Percentiles rank a stretch among this genome's conserved stretches.
Conservation (phyloP, 2,888 invertebrate genomes). For the Seira ritae region DNA sequence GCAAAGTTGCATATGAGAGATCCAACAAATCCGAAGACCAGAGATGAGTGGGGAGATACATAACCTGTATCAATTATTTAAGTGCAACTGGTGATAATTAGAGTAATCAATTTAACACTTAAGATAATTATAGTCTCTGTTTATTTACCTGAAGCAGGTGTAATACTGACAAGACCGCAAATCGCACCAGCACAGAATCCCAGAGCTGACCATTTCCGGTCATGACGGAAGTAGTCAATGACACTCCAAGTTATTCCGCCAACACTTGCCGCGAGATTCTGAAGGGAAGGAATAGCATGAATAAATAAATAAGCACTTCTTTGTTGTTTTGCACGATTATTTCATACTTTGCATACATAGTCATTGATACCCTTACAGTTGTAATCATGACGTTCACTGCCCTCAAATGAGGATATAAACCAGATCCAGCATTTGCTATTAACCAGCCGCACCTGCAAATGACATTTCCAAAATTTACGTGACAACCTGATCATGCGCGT, state of each 20-base stretch:
- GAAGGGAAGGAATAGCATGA: slow-evolving; percentile 11
- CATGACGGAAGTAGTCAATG: slow-evolving; percentile 62
- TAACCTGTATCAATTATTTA: slow-evolving; percentile 27
- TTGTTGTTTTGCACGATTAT: not conserved
- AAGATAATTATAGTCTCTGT: not conserved
- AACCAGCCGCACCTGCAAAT: slow-evolving; percentile 55
- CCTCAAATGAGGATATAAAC: slow-evolving; percentile 56
- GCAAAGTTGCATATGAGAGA: slow-evolving; percentile 65
- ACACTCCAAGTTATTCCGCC: slow-evolving; percentile 66
- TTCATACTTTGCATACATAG: not conserved
- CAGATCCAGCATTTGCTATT: slow-evolving; percentile 67
- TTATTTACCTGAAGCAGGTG: slow-evolving; percentile 61
- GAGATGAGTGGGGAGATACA: slow-evolving; percentile 53
- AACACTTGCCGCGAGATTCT: not conserved
- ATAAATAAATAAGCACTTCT: slow-evolving; percentile 22
- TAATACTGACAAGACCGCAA: slow-evolving; percentile 65
- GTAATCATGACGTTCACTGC: slow-evolving; percentile 67
- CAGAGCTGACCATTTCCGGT: slow-evolving; percentile 61
- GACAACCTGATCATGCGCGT: no score
- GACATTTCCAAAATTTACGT: no score
- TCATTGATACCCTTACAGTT: slow-evolving; percentile 50
- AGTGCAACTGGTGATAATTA: not conserved
- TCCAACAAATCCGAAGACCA: slow-evolving; percentile 67
- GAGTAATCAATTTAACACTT: not conserved
- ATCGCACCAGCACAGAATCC: slow-evolving; percentile 65